Evolutionary conservation across 2,113 vertebrate genomes (phyloP), one percentile per base, ranked within the genome.

Genomic region (Rhinolophus ferrumequinum): DNA sequence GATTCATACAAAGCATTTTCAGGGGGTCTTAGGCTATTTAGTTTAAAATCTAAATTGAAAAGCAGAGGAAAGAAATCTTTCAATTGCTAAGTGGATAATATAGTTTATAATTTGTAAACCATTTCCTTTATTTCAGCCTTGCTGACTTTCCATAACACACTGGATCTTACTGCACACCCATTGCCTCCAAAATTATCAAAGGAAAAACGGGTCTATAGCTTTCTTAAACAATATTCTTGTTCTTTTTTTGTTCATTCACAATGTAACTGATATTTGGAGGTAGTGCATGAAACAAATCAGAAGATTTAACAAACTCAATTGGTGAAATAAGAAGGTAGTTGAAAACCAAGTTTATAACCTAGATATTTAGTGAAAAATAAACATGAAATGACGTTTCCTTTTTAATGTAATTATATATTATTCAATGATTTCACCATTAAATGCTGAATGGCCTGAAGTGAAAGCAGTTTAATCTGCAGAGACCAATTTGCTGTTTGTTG

Each of bases 71-170:
- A 98, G 97, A 96, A 77, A 94, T 47, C 75, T 33, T 93, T 92
- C 90, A 82, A 70, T 62, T 86, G 96, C 97, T 96, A 95, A 95
- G 95, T 88, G 69, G 88, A 91, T 95, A 96, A 96, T 47, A 96
- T 47, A 94, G 91, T 97, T 98, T 96, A 96, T 97, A 97, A 97
- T 98, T 97, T 97, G 83, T 16, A 64, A 97, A 92, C 54, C 89
- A 16, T 94, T 98, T 92, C 54, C 70, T 93, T 97, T 94, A 91
- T 97, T 94, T 98, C 96, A 41, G 70, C 84, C 96, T 97, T 95
- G 89, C 96, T 96, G 95, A 92, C 97, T 97, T 95, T 66, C 54
- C 82, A 50, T 83, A 91, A 80, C 91, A 90, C 62, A 28, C 94
- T 58, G 73, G 85, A 87, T 96, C 82, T 91, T 79, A 44, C 62